phyloP scores from a whole-genome alignment of 2,113 vertebrate species.

The Hippocampus barbouri region DNA sequence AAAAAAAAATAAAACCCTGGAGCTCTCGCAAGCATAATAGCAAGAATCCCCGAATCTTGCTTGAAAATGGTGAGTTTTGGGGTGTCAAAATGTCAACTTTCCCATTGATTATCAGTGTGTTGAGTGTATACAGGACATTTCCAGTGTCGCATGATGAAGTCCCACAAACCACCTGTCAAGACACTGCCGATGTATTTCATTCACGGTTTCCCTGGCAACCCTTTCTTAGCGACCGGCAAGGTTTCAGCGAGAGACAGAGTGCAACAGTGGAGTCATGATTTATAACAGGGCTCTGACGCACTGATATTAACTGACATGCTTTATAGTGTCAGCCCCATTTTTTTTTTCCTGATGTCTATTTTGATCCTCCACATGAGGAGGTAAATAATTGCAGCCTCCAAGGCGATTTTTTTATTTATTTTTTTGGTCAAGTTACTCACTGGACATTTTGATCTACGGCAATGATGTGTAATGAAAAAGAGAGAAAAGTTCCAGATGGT shows the following conservation, averaged over 20 bases:
- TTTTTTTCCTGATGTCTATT: constrained; percentile 47
- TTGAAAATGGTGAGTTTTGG: not conserved
- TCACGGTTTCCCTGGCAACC: constrained; percentile 76
- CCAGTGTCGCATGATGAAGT: constrained; percentile 30
- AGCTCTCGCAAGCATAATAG: not conserved
- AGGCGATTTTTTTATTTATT: constrained; percentile 48
- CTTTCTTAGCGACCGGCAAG: constrained; percentile 53
- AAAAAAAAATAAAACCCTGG: not conserved
- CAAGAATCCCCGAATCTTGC: not conserved
- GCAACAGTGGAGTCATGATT: constrained; percentile 63
- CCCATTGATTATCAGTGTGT: not conserved
- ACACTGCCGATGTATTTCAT: constrained; percentile 62
- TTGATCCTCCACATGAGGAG: constrained; percentile 60
- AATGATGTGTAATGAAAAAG: constrained; percentile 40
- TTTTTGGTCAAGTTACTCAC: constrained; percentile 43
- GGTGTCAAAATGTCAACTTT: not conserved
- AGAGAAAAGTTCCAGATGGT: constrained; percentile 9
- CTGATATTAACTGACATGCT: constrained; percentile 65
- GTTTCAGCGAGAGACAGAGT: constrained; percentile 63
- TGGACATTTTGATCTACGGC: constrained; percentile 54
- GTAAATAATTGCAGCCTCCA: constrained; percentile 72
- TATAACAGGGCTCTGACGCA: constrained; percentile 63
- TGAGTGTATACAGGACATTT: constrained; percentile 9
- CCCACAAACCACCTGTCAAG: constrained; percentile 57
- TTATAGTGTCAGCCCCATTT: constrained; percentile 45